Percentiles rank a stretch among this genome's conserved stretches.
These are phyloP conservation scores for Intellagama lesueurii DNA, from an alignment of 2,797 vertebrate genomes.

Conservation along the genomic window DNA sequence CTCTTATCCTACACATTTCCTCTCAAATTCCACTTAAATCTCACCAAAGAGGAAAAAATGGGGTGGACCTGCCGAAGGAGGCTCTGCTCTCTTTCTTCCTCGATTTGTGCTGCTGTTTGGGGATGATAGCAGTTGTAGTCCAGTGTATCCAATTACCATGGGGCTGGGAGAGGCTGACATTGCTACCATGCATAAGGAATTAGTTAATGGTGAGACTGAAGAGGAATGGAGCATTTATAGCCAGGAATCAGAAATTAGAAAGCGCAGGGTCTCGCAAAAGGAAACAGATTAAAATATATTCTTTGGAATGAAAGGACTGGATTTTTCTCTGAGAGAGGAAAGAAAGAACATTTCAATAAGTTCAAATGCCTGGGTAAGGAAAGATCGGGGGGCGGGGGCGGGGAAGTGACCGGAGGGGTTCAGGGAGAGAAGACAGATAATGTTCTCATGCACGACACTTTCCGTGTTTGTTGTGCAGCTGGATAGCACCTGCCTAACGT, in stretches of 20 bases:
- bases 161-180: neutral
- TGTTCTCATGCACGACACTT: slow-evolving; percentile 70
- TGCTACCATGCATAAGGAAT: neutral
- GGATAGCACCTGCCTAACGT: slow-evolving; percentile 75
- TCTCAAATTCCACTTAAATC: neutral
- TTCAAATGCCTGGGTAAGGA: slow-evolving; percentile 24
- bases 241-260: neutral
- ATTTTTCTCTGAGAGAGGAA: slow-evolving; percentile 11
- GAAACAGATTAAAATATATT: slow-evolving; percentile 1
- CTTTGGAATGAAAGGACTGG: slow-evolving; percentile 46
- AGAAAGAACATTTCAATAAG: slow-evolving; percentile 53
- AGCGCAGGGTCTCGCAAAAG: slow-evolving; percentile 27
- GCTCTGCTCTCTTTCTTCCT: neutral
- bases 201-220: neutral
- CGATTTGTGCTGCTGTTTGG: neutral
- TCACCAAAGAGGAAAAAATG: neutral
- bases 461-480: slow-evolving; percentile 72
- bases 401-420: neutral
- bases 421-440: slow-evolving; percentile 50
- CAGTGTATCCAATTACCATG: neutral
- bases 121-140: neutral
- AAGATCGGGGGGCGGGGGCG: slow-evolving; percentile 32
- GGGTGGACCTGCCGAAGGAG: no score
- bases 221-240: neutral
- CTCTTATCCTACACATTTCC: neutral